Percentiles rank a stretch among this genome's conserved stretches.
Conservation (phyloP, 2,797 vertebrate species). For the Paguma larvata region DNA sequence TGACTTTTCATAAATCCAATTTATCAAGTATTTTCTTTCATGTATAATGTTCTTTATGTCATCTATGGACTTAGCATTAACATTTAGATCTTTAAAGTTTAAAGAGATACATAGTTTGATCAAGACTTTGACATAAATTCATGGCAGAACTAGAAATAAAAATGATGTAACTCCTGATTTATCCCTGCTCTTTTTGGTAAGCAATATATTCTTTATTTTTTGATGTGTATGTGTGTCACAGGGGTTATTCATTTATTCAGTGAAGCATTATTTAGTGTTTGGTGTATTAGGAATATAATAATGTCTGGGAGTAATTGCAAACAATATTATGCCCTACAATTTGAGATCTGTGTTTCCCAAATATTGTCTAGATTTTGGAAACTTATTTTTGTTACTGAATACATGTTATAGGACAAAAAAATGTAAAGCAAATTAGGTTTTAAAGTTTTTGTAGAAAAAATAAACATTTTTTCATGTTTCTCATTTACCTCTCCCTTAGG, state of each 20-base stretch:
- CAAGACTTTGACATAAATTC: neutral
- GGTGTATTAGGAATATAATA: neutral
- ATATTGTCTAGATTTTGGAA: neutral
- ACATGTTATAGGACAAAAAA: neutral
- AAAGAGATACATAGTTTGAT: neutral
- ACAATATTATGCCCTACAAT: neutral
- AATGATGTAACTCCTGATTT: neutral
- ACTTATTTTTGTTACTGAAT: neutral
- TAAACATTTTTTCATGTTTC: neutral
- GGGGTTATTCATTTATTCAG: neutral
- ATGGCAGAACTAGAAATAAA: conserved; percentile 3
- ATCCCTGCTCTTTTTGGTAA: neutral
- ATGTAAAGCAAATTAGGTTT: neutral
- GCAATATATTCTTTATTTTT: neutral
- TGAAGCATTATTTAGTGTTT: neutral
- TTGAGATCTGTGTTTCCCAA: neutral
- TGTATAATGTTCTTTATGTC: neutral
- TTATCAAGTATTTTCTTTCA: neutral
- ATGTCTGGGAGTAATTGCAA: neutral
- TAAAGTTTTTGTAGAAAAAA: neutral
- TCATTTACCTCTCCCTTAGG: neutral
- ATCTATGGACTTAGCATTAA: neutral
- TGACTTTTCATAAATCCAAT: neutral
- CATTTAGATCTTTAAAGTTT: neutral
- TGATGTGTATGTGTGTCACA: neutral